Percentiles rank a stretch among this genome's conserved stretches.
Conservation (phyloP, 2,797 vertebrate genomes). For the Phalloptychus januarius region DNA sequence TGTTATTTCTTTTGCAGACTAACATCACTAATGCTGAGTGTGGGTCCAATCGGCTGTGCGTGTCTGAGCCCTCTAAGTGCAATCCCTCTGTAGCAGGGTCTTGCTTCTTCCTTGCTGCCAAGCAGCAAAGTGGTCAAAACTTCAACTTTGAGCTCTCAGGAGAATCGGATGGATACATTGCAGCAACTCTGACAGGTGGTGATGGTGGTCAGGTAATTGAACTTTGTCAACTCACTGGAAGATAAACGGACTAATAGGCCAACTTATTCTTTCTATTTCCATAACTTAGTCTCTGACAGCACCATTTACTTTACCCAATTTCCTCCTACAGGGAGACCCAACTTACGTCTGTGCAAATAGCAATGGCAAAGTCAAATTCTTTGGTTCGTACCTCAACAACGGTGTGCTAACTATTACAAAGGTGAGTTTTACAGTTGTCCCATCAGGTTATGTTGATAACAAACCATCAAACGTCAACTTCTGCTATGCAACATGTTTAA, state of each 20-base stretch:
- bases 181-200: neutral
- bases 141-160: slow-evolving; percentile 39
- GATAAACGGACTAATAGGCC: neutral
- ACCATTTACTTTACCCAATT: neutral
- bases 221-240: neutral
- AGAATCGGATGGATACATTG: slow-evolving; percentile 32
- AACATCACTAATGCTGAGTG: accelerated
- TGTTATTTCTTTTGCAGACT: slow-evolving; percentile 16
- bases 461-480: neutral
- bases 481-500: neutral
- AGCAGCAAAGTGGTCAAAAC: neutral
- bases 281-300: neutral
- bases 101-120: slow-evolving; percentile 41
- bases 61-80: neutral
- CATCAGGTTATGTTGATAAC: neutral
- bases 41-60: slow-evolving; percentile 15
- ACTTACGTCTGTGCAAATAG: slow-evolving; percentile 59
- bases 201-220: slow-evolving; percentile 3
- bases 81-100: accelerated
- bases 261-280: neutral
- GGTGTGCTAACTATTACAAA: accelerated
- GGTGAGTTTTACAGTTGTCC: slow-evolving; percentile 40
- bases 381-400: neutral
- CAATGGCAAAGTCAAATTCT: neutral
- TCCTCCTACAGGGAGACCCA: slow-evolving; percentile 29